Percentiles rank a stretch among this genome's conserved stretches.
Conservation (phyloP, 2,797 vertebrate species). For the Gouania willdenowi region DNA sequence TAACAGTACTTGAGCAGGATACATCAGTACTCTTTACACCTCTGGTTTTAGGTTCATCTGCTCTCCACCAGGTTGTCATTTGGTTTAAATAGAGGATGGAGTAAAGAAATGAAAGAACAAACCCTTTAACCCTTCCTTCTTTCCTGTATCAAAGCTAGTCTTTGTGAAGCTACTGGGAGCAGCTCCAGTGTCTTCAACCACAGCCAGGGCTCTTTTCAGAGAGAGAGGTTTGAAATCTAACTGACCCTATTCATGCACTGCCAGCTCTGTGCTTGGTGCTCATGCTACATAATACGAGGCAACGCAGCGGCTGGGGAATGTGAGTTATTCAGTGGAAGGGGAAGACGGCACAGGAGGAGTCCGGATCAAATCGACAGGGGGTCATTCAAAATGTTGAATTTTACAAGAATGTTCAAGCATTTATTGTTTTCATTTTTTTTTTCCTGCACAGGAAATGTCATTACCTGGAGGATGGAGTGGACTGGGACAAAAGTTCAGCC, state of each 20-base stretch:
- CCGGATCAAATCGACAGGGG: slow-evolving; percentile 42
- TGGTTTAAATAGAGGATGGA: slow-evolving; percentile 61
- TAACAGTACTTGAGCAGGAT: too few relatives aligned
- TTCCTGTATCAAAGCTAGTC: slow-evolving; percentile 69
- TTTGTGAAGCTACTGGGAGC: slow-evolving; percentile 74
- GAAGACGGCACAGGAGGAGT: slow-evolving; percentile 47
- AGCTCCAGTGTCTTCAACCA: slow-evolving; percentile 69
- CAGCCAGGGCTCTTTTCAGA: slow-evolving; percentile 75
- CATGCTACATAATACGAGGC: slow-evolving; percentile 70
- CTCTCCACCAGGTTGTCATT: slow-evolving; percentile 33
- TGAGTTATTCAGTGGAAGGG: slow-evolving; percentile 55
- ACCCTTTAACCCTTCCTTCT: slow-evolving; percentile 50
- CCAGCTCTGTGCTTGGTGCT: slow-evolving; percentile 70
- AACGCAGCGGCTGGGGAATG: slow-evolving; percentile 59
- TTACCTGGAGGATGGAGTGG: slow-evolving; percentile 21
- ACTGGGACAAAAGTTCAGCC: too few relatives aligned
- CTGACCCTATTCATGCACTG: slow-evolving; percentile 78
- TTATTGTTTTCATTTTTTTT: too few relatives aligned
- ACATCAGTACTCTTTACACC: too few relatives aligned
- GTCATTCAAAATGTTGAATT: slow-evolving; percentile 31
- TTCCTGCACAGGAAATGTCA: background rate
- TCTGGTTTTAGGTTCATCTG: slow-evolving; percentile 10
- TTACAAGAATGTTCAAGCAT: too few relatives aligned
- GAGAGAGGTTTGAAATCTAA: slow-evolving; percentile 80
- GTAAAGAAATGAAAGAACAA: slow-evolving; percentile 38